A percentile compares a stretch with the other conserved stretches of the same genome.
These are phyloP conservation scores for Cerastis leucographa DNA, from an alignment of 2,888 invertebrate genomes.

Conservation along the genomic window DNA sequence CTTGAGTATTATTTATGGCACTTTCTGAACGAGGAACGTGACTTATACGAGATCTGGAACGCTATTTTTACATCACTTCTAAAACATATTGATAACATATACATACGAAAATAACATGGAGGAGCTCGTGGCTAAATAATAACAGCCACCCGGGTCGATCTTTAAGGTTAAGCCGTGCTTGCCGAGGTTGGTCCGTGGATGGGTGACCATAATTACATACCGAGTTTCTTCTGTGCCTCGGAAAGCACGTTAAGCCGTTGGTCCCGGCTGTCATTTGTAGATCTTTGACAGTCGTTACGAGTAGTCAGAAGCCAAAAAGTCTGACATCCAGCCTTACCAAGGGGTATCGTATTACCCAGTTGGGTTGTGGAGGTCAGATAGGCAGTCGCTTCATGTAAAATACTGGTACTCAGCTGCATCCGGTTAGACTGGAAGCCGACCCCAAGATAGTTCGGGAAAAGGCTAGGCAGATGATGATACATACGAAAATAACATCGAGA, in stretches of 20 bases:
- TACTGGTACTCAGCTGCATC: no score
- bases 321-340: no score
- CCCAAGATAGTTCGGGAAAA: no score
- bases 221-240: not conserved
- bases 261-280: not conserved
- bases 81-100: slow-evolving; percentile 24
- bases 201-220: not conserved
- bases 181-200: not conserved
- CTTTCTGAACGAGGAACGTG: slow-evolving; percentile 23
- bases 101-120: not conserved
- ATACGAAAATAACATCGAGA: not conserved
- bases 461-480: no score
- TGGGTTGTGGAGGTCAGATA: no score
- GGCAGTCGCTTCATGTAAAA: no score
- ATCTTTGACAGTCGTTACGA: not conserved
- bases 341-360: no score
- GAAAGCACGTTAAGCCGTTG: not conserved
- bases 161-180: not conserved
- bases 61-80: slow-evolving; percentile 24
- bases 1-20: slow-evolving; percentile 61
- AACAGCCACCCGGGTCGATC: not conserved
- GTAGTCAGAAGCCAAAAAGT: not conserved
- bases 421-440: no score
- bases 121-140: not conserved
- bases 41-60: slow-evolving; percentile 16